phyloP scores from a whole-genome alignment of 2,113 vertebrate species.

The Dipodomys stephensi region DNA sequence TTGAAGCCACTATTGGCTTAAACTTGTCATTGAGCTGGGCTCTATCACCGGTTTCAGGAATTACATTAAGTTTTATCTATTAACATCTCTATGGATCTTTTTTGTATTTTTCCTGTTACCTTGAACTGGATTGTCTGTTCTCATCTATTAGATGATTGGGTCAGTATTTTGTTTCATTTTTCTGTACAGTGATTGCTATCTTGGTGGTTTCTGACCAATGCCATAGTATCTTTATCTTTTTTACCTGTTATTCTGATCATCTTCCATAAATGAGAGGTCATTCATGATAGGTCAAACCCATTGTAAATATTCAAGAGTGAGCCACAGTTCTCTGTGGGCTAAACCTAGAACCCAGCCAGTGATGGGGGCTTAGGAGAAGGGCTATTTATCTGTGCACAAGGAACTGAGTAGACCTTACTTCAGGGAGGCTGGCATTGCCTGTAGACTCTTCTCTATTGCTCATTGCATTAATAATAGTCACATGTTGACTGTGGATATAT shows the following conservation, averaged over 20 bases:
- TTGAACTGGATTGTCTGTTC: not conserved
- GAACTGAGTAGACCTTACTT: not conserved
- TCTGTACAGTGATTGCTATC: not conserved
- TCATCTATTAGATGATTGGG: not conserved
- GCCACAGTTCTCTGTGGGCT: not conserved
- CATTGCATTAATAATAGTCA: not conserved
- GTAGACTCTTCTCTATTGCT: not conserved
- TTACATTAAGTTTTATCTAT: not conserved
- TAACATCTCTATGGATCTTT: not conserved
- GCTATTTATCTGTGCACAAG: not conserved
- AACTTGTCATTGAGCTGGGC: not conserved
- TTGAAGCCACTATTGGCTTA: not conserved
- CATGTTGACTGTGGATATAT: not conserved
- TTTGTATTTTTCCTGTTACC: not conserved
- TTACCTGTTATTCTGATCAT: not conserved
- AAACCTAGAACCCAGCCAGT: not conserved
- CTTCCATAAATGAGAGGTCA: not conserved
- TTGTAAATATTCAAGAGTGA: not conserved
- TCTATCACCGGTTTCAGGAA: not conserved
- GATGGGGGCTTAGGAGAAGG: no score
- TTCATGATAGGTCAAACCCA: not conserved
- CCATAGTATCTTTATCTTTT: not conserved
- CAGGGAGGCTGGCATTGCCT: not conserved
- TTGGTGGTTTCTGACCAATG: not conserved
- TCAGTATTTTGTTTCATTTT: constrained; percentile 9